Percentiles rank a stretch among this genome's conserved stretches.
Evolutionary conservation across 2,797 vertebrate species (phyloP).

Genomic region (Denticeps clupeoides): DNA sequence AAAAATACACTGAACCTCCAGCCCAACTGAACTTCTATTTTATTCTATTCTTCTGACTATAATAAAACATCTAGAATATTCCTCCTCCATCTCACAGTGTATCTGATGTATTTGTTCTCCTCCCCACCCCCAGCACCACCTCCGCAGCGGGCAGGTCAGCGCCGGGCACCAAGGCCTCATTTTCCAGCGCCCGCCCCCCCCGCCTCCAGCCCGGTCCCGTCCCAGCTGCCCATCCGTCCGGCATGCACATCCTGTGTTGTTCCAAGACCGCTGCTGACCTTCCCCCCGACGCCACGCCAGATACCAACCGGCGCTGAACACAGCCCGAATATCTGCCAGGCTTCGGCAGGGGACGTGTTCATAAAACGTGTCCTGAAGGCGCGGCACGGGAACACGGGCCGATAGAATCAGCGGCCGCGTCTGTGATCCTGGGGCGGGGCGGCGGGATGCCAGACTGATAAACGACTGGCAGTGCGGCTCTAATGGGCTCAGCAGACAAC

Average conservation of each 20-base stretch:
- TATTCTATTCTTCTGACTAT: conserved; percentile 24
- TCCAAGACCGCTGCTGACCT: conserved; percentile 30
- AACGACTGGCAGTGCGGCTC: conserved; percentile 21
- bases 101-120: no score
- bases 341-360: no score
- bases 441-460: conserved; percentile 24
- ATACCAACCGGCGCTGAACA: no score
- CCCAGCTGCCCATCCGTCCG: conserved; percentile 24
- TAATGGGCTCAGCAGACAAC: no score
- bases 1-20: conserved; percentile 27
- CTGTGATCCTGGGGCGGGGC: conserved; percentile 16
- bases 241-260: conserved; percentile 31
- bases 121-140: conserved; percentile 33
- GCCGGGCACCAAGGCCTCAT: conserved; percentile 28
- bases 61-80: no score
- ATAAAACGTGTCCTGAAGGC: no score
- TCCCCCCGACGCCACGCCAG: conserved; percentile 13
- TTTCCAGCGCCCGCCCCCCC: conserved; percentile 17
- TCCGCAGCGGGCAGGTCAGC: conserved; percentile 25
- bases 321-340: no score
- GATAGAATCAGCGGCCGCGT: conserved; percentile 42
- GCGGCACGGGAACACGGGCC: no score
- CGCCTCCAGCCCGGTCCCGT: conserved; percentile 10
- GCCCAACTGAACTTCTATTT: conserved; percentile 58
- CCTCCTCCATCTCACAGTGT: conserved; percentile 25